Conservation (phyloP, 2,113 vertebrate genomes). For the Stigmatopora argus region DNA sequence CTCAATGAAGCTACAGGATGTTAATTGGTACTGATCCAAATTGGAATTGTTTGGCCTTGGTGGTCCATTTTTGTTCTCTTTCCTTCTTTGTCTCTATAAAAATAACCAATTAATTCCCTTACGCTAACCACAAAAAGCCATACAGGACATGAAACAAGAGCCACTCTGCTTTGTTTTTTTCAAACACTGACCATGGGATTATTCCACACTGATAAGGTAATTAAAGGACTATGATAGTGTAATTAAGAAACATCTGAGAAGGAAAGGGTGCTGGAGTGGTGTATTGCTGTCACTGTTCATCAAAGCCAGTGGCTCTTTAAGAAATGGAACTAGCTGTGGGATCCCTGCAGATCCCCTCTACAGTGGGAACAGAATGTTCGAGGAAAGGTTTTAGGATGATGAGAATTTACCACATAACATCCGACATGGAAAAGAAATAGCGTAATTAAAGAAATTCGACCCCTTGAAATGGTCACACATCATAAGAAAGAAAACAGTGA, state of each 20-base stretch:
- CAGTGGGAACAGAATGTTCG: conserved; percentile 14
- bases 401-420: conserved; percentile 75
- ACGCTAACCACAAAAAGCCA: conserved; percentile 22
- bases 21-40: conserved; percentile 1
- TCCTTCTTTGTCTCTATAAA: not conserved
- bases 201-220: conserved; percentile 62
- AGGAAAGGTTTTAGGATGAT: conserved; percentile 47
- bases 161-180: conserved; percentile 48
- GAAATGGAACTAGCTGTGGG: conserved; percentile 40
- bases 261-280: conserved; percentile 58
- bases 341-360: conserved; percentile 18
- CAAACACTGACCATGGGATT: conserved; percentile 66
- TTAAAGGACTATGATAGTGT: conserved; percentile 67
- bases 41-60: not conserved
- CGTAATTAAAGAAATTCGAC: conserved; percentile 20
- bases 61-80: not conserved
- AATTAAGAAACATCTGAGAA: conserved; percentile 69
- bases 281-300: conserved; percentile 49
- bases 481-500: conserved; percentile 41
- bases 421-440: conserved; percentile 51
- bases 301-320: conserved; percentile 54
- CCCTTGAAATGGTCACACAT: conserved; percentile 47
- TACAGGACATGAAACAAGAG: conserved; percentile 49
- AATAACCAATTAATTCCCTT: conserved; percentile 36
- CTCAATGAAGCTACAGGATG: not conserved